Base-by-base conservation (phyloP, 2,888 invertebrate genomes). In the Tolmerus cingulatus region DNA sequence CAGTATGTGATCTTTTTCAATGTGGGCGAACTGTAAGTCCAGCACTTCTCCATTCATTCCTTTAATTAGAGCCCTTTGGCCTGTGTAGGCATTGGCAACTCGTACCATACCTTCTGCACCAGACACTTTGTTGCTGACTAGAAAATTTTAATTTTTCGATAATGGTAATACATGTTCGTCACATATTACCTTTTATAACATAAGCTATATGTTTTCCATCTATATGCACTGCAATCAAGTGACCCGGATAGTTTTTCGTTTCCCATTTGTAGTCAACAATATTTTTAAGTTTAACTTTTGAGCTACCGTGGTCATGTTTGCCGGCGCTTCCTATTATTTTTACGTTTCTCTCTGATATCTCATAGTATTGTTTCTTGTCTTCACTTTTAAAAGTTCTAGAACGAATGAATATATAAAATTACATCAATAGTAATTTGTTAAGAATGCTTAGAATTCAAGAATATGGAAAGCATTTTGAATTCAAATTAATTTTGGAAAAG, bases 231-330 rank as follows among this genome's bases (percentile, higher is more conserved):
- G 98, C 97, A 66, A 98, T 95, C 88, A 98, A 93, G 91, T 97
- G 97, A 0, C 98, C 98, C 0, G 95, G 94, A 90, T 98, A 97
- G 91, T 96, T 96, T 90, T 96, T 95, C 77, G 96, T 95, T 91
- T 98, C 98, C 98, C 98, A 98, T 89, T 96, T 96, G 92, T 97
- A 98, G 91, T 98, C 98, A 30, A 98, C 98, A 79, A 98, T 95
- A 92, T 97, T 97, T 90, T 96, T 96, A 76, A 98, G 94, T 91
- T 97, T 98, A 37, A 98, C 97, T 93, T 97, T 97, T 0, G 97
- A 97, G 91, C 97, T 97, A 76, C 97, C 97, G 90, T 96, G 96
- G 90, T 95, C 95, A 90, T 96, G 96, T 89, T 94, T 94, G 14
- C 96, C 96, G 8, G 95, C 93, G 87, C 95, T 96, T 46, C 96